Evolutionary conservation across 2,113 vertebrate species (phyloP).

Genomic region (Planiliza haematocheilus): DNA sequence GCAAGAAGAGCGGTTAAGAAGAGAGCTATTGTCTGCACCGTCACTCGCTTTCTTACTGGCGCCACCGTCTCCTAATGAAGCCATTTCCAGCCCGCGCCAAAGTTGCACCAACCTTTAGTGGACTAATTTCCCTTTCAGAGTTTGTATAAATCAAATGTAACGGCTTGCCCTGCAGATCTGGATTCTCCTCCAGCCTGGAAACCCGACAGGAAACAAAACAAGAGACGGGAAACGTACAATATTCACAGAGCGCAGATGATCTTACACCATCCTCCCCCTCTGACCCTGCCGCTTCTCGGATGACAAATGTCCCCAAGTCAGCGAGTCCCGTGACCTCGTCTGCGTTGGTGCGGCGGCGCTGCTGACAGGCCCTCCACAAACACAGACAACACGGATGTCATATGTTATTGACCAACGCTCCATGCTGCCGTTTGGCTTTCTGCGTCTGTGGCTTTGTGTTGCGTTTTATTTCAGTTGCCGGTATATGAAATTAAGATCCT

Average conservation of each 20-base stretch:
- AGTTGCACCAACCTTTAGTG: not conserved
- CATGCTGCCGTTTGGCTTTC: conserved; percentile 55
- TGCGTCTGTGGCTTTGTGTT: conserved; percentile 11
- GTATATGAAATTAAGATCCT: not conserved
- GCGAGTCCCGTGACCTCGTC: conserved; percentile 55
- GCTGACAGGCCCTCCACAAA: conserved; percentile 56
- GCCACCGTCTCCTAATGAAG: not conserved
- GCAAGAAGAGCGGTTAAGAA: conserved; percentile 21
- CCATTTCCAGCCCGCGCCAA: not conserved
- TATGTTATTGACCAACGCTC: conserved; percentile 56
- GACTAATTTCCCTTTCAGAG: not conserved
- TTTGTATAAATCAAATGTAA: not conserved
- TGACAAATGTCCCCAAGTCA: conserved; percentile 53
- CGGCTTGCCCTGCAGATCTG: not conserved
- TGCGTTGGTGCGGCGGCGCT: conserved; percentile 8
- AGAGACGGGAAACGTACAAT: conserved; percentile 20
- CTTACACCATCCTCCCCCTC: conserved; percentile 10
- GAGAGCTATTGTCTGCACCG: not conserved
- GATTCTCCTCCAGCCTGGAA: not conserved
- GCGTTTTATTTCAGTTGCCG: not conserved
- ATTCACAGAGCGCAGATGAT: not conserved
- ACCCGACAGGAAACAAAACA: conserved; percentile 32
- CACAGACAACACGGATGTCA: conserved; percentile 58
- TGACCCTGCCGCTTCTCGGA: conserved; percentile 53
- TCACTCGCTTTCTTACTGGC: not conserved